A percentile compares a stretch with the other conserved stretches of the same genome.
Evolutionary conservation across 2,888 invertebrate species (phyloP).

Genomic region (Phortica magna): DNA sequence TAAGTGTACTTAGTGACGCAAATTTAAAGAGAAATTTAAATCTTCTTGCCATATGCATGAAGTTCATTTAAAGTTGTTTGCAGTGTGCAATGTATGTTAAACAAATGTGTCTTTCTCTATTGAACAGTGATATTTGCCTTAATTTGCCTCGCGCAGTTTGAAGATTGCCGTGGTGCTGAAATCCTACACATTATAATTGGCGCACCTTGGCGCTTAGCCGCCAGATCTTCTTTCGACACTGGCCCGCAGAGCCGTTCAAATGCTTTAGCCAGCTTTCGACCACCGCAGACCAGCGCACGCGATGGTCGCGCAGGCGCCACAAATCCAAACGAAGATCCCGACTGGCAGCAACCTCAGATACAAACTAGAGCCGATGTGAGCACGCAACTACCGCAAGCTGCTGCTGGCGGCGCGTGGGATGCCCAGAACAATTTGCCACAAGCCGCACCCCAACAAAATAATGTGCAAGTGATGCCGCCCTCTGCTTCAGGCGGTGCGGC

Average conservation of each 20-base stretch:
- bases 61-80: too few relatives aligned
- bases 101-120: neutral
- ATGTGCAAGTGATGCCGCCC: neutral
- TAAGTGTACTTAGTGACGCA: neutral
- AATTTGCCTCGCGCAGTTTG: slow-evolving; percentile 2
- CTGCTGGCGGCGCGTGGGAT: neutral
- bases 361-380: neutral
- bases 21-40: neutral
- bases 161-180: neutral
- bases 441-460: neutral
- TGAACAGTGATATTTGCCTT: neutral
- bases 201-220: too few relatives aligned
- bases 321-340: neutral
- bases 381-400: neutral
- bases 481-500: neutral
- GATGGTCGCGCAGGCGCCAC: neutral
- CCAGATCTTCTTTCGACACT: neutral
- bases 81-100: neutral
- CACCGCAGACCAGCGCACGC: neutral
- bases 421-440: neutral
- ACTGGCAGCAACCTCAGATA: neutral
- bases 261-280: neutral
- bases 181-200: too few relatives aligned
- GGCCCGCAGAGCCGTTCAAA: neutral
- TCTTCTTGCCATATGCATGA: neutral